Conservation (phyloP, 1,140 invertebrate species). For the Drosophila erecta region DNA sequence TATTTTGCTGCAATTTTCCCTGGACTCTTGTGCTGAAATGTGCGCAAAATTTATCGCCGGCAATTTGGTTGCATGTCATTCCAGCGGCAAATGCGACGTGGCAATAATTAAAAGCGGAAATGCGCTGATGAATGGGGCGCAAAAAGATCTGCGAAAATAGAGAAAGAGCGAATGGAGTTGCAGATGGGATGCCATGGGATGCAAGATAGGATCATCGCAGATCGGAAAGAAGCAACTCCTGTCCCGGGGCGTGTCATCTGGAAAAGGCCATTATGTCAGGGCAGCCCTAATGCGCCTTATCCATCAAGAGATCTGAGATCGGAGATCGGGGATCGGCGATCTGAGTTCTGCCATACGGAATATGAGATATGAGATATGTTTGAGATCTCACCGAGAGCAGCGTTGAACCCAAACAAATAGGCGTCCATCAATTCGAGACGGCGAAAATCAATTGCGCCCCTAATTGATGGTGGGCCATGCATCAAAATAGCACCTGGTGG, state of each 20-base stretch:
- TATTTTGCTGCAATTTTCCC: slow-evolving; percentile 9
- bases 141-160: slow-evolving; percentile 8
- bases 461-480: slow-evolving; percentile 72
- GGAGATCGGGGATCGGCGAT: not conserved
- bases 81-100: slow-evolving; percentile 58
- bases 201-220: not conserved
- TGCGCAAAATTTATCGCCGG: slow-evolving; percentile 75
- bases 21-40: slow-evolving; percentile 56
- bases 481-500: slow-evolving; percentile 79
- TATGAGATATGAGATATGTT: not conserved
- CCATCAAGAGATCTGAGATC: slow-evolving; percentile 50
- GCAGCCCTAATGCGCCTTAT: slow-evolving; percentile 56
- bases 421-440: slow-evolving; percentile 16
- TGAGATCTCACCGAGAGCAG: not conserved
- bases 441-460: slow-evolving; percentile 58
- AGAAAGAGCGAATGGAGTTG: not conserved
- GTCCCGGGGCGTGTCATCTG: slow-evolving; percentile 24
- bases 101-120: slow-evolving; percentile 83
- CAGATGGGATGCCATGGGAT: not conserved
- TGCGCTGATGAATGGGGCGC: slow-evolving; percentile 55
- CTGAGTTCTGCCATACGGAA: no score
- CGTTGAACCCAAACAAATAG: slow-evolving; percentile 4
- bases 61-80: slow-evolving; percentile 82
- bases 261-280: slow-evolving; percentile 24
- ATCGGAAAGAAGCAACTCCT: not conserved